Base-by-base conservation (phyloP, 2,113 vertebrate genomes). In the Fukomys damarensis region DNA sequence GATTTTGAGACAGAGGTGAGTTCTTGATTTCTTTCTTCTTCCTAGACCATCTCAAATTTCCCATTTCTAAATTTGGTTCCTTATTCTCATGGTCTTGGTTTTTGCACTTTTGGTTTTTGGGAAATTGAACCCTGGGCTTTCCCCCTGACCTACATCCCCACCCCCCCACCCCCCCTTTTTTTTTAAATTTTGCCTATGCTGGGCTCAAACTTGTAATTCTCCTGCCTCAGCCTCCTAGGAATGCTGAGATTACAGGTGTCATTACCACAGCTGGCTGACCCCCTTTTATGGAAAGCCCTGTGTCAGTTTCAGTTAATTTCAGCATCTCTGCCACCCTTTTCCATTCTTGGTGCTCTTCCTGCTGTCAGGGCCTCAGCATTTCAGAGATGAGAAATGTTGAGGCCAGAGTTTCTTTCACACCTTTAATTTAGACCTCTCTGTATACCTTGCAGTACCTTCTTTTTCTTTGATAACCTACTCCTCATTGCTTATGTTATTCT, bases 1-100 rank as follows among this genome's bases (percentile, higher is more conserved):
- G 99, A 99, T 98, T 99, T 99, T 96, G 99, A 99, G 98, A 99
- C 99, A 6, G 99, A 99, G 99, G 99, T 99, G 95, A 93, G 95
- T 66, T 91, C 70, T 61, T 30, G 2, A 0, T 81, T 61, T 77
- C 24, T 79, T 85, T 77, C 2, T 2, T 80, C 61, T 5, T 91
- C 30, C n/a, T 77, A 43, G 86, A 46, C 22, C 61, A 46, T 74
- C 52, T 80, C 72, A 89, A 20, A 16, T 38, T 41, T 12, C n/a
- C n/a, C 28, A 2, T 43, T 95, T 89, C 58, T 96, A 49, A 86
- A 19, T 91, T 46, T 5, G 81, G 19, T 87, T 63, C 52, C 26
- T 38, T 63, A 38, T 7, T 58, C 9, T 32, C 0, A 24, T 89
- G 52, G 30, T 19, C 90, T 72, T 68, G 65, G 41, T 74, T 43